These are phyloP conservation scores for Auanema freiburgensis DNA, from an alignment of 2,888 invertebrate species.

Conservation along the genomic window DNA sequence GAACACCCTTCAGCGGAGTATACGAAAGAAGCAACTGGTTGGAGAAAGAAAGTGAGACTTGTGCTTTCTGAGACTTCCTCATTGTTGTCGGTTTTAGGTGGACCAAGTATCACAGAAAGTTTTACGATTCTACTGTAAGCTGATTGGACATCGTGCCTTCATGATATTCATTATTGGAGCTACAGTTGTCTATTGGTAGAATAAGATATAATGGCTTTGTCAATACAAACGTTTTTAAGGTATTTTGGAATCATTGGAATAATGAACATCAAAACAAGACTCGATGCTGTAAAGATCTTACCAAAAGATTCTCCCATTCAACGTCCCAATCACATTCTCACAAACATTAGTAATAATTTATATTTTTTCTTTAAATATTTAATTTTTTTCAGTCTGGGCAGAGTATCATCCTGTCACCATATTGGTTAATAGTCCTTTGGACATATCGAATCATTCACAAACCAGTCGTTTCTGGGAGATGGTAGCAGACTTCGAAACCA, in stretches of 20 bases:
- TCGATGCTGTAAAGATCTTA: conserved; percentile 61
- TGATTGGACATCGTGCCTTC: conserved; percentile 44
- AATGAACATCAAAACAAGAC: conserved; percentile 43
- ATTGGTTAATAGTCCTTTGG: conserved; percentile 51
- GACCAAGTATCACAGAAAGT: conserved; percentile 37
- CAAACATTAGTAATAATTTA: conserved; percentile 38
- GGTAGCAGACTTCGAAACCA: conserved; percentile 55
- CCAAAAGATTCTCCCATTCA: conserved; percentile 60
- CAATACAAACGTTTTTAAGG: conserved; percentile 13
- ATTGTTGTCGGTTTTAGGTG: conserved; percentile 21
- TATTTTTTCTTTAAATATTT: not conserved
- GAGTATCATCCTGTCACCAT: conserved; percentile 63
- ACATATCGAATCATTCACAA: conserved; percentile 45
- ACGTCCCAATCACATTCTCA: conserved; percentile 52
- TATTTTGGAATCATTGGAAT: conserved; percentile 34
- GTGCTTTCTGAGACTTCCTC: not conserved
- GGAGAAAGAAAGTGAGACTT: conserved; percentile 32
- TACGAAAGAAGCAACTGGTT: conserved; percentile 16
- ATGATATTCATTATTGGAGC: conserved; percentile 33
- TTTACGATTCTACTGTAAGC: conserved; percentile 44
- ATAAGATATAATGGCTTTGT: not conserved
- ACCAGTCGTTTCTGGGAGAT: conserved; percentile 47
- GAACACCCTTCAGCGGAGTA: conserved; percentile 34
- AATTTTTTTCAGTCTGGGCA: conserved; percentile 51
- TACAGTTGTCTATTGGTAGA: conserved; percentile 50